These are phyloP conservation scores for Pygoscelis adeliae DNA, from an alignment of 2,113 vertebrate genomes.

Conservation along the genomic window DNA sequence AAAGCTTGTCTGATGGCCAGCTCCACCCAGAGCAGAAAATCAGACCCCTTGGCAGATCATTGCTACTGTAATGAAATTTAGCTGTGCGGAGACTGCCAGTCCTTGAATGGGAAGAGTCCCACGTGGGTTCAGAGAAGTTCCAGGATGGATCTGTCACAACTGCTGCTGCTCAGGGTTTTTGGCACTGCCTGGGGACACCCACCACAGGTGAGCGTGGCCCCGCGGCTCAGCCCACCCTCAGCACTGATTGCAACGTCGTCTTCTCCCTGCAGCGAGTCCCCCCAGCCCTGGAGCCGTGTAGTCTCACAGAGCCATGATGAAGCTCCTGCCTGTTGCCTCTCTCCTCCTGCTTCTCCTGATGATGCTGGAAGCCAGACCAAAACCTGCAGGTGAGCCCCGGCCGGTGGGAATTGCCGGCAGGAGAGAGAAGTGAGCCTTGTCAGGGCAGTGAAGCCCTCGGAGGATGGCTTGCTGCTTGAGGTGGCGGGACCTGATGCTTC, in stretches of 20 bases:
- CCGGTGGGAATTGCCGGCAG: neutral
- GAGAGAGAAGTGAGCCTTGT: neutral
- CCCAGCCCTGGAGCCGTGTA: neutral
- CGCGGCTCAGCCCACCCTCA: neutral
- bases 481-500: neutral
- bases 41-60: neutral
- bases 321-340: conserved; percentile 18
- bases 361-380: conserved; percentile 67
- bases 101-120: neutral
- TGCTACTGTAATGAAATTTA: conserved; percentile 24
- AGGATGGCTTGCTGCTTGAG: neutral
- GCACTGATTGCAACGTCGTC: neutral
- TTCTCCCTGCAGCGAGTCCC: neutral
- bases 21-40: conserved; percentile 59
- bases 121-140: neutral
- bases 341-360: conserved; percentile 74
- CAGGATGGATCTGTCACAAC: neutral
- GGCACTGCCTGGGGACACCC: neutral
- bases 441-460: accelerated
- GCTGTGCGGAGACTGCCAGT: neutral
- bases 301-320: conserved; percentile 54
- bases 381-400: conserved; percentile 65
- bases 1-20: conserved; percentile 58
- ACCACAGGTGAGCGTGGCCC: neutral
- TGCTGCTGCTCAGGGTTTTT: neutral